Evolutionary conservation across 2,113 vertebrate genomes (phyloP).

Genomic region (Pollimyrus isidori): DNA sequence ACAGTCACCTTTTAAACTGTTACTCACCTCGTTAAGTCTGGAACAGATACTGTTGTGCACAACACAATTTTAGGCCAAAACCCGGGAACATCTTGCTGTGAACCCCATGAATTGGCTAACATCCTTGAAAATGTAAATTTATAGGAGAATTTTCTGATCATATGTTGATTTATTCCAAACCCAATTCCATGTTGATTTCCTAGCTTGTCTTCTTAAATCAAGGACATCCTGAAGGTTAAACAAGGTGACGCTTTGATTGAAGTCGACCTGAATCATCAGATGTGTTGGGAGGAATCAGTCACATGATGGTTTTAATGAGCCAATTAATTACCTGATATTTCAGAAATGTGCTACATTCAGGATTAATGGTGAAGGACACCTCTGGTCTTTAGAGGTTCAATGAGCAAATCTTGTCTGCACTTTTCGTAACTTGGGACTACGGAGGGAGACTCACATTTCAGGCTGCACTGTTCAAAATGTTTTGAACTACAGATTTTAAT

Average conservation of each 20-base stretch:
- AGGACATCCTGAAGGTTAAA: background rate
- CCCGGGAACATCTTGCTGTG: background rate
- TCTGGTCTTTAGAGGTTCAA: background rate
- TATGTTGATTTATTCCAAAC: background rate
- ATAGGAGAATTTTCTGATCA: background rate
- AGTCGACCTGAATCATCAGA: background rate
- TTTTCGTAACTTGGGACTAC: background rate
- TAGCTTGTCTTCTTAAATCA: background rate
- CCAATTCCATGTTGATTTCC: background rate
- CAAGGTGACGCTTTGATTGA: background rate
- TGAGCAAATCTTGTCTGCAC: background rate
- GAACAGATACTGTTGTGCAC: background rate
- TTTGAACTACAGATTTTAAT: background rate
- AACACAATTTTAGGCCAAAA: background rate
- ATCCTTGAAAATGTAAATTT: background rate
- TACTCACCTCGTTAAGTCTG: background rate
- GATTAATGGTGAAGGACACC: slow-evolving; percentile 12
- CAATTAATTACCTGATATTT: background rate
- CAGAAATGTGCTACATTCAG: background rate
- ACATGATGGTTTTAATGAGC: background rate
- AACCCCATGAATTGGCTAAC: background rate
- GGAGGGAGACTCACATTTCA: background rate
- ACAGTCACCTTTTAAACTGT: background rate
- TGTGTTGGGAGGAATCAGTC: background rate
- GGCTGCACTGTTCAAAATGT: background rate